These are phyloP conservation scores for Gari tellinella DNA, from an alignment of 2,888 invertebrate genomes.

Conservation along the genomic window DNA sequence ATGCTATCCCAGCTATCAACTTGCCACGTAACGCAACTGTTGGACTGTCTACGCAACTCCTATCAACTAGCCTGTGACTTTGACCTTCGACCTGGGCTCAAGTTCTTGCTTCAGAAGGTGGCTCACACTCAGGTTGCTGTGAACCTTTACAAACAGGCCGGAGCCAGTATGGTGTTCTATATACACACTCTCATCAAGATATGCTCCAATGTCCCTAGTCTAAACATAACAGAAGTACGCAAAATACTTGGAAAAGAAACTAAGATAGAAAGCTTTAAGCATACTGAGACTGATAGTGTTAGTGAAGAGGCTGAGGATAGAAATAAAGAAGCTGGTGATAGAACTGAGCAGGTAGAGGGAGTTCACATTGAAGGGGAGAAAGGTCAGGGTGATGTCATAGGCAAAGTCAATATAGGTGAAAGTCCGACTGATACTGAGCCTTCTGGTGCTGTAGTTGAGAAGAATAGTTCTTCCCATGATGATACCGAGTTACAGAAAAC, in stretches of 20 bases:
- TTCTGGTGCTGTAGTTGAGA: not conserved
- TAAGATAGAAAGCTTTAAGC: not conserved
- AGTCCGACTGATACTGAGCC: not conserved
- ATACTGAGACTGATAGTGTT: not conserved
- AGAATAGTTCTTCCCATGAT: slow-evolving; percentile 1
- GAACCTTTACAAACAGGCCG: slow-evolving; percentile 89
- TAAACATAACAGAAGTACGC: slow-evolving; percentile 58
- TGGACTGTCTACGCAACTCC: slow-evolving; percentile 89
- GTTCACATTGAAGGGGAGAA: too few species aligned
- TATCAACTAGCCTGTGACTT: slow-evolving; percentile 93
- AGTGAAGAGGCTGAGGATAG: not conserved
- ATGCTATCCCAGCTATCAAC: slow-evolving; percentile 78
- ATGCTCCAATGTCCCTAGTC: slow-evolving; percentile 86
- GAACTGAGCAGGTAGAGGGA: not conserved
- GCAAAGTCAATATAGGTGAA: too few species aligned
- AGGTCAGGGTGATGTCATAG: too few species aligned
- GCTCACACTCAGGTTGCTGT: slow-evolving; percentile 82
- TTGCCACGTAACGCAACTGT: slow-evolving; percentile 74
- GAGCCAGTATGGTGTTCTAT: slow-evolving; percentile 94
- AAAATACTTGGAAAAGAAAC: slow-evolving; percentile 35
- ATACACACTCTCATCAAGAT: slow-evolving; percentile 93
- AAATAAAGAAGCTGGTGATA: not conserved
- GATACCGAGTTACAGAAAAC: not conserved
- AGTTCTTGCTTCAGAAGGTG: slow-evolving; percentile 95
- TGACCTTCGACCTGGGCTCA: slow-evolving; percentile 95